A percentile compares a stretch with the other conserved stretches of the same genome.
Evolutionary conservation across 2,888 invertebrate species (phyloP).

Genomic region (Hyles lineata): DNA sequence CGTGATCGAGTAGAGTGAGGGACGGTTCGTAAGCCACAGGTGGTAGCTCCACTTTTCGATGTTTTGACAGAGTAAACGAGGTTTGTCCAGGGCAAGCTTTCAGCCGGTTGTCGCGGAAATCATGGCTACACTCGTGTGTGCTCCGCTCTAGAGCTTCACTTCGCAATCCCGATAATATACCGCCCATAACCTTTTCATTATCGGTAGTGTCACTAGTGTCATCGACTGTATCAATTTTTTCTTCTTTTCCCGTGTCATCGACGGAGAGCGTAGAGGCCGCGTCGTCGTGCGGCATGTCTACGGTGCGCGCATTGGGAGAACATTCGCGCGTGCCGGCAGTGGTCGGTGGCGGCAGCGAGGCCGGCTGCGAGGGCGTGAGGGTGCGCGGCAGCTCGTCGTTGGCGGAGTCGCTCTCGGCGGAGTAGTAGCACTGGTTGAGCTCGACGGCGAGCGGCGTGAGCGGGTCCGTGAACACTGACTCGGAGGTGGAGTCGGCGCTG

Average conservation of each 20-base stretch:
- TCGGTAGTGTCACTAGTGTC: conserved; percentile 72
- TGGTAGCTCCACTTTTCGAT: conserved; percentile 86
- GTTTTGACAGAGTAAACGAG: conserved; percentile 86
- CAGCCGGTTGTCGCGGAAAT: conserved; percentile 76
- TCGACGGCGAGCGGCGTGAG: conserved; percentile 86
- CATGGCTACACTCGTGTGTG: conserved; percentile 73
- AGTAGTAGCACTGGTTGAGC: conserved; percentile 86
- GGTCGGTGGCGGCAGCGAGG: conserved; percentile 38
- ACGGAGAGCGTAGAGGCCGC: conserved; percentile 65
- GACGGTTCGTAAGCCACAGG: conserved; percentile 73
- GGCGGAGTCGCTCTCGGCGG: conserved; percentile 85
- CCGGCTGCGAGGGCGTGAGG: conserved; percentile 55
- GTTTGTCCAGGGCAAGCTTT: conserved; percentile 75
- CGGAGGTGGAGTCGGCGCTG: conserved; percentile 86
- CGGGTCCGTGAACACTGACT: conserved; percentile 91
- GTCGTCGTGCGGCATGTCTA: conserved; percentile 73
- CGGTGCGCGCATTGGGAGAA: conserved; percentile 41
- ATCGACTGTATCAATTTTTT: conserved; percentile 71
- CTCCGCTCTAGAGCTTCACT: conserved; percentile 59
- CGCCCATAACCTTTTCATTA: conserved; percentile 78
- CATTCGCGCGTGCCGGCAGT: conserved; percentile 28
- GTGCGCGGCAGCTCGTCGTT: conserved; percentile 70
- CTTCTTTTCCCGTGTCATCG: conserved; percentile 69
- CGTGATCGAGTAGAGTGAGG: conserved; percentile 68
- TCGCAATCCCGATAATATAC: conserved; percentile 66